These are phyloP conservation scores for Mobula hypostoma DNA, from an alignment of 2,113 vertebrate species.

Conservation along the genomic window DNA sequence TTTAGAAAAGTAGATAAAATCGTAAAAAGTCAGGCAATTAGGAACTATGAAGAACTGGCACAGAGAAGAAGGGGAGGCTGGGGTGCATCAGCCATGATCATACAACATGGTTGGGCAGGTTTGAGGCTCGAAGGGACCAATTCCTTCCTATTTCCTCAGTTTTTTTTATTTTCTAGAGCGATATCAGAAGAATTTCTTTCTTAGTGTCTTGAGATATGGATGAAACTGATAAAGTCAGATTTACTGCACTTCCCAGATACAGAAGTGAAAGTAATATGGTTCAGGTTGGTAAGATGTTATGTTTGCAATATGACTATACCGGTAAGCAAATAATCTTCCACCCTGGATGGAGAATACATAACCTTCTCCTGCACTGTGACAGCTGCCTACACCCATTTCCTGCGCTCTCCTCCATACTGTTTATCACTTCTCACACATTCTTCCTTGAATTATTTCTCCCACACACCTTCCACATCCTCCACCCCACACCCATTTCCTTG, in stretches of 20 bases:
- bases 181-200: neutral
- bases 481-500: neutral
- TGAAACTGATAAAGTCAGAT: neutral
- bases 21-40: too few relatives aligned
- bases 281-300: too few relatives aligned
- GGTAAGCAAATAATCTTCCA: too few relatives aligned
- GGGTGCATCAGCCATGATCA: too few relatives aligned
- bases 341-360: too few relatives aligned
- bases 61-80: too few relatives aligned
- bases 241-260: neutral
- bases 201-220: neutral
- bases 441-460: neutral
- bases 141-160: too few relatives aligned
- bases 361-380: neutral
- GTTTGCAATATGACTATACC: too few relatives aligned
- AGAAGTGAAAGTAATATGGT: neutral
- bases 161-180: neutral
- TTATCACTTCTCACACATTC: neutral
- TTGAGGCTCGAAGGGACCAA: too few relatives aligned
- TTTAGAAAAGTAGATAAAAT: too few relatives aligned
- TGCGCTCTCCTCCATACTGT: neutral
- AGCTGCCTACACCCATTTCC: neutral
- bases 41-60: too few relatives aligned
- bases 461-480: neutral
- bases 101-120: too few relatives aligned